Evolutionary conservation across 2,888 invertebrate species (phyloP).

Genomic region (Hirtodrosophila duncani): DNA sequence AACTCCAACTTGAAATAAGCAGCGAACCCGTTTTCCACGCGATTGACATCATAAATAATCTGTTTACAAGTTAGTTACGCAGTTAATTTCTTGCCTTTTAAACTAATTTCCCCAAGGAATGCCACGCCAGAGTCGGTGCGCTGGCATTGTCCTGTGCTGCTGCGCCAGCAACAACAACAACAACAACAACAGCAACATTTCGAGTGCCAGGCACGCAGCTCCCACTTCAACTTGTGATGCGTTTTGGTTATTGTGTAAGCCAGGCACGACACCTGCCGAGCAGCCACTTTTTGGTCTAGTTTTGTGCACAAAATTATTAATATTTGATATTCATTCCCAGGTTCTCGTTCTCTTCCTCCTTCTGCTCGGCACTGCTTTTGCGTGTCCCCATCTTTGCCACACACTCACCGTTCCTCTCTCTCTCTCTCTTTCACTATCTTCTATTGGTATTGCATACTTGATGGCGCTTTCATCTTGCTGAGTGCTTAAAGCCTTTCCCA

Average conservation of each 20-base stretch:
- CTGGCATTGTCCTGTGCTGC: slow-evolving; percentile 14
- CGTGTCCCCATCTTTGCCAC: neutral
- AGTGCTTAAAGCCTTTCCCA: too few relatives aligned
- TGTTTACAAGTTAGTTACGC: slow-evolving; percentile 70
- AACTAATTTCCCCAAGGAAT: slow-evolving; percentile 66
- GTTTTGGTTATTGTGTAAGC: slow-evolving; percentile 65
- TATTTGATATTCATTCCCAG: slow-evolving; percentile 50
- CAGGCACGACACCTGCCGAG: slow-evolving; percentile 63
- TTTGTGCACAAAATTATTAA: slow-evolving; percentile 61
- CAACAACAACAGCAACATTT: neutral
- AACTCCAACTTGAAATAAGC: too few relatives aligned
- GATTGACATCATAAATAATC: slow-evolving; percentile 64
- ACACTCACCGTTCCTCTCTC: neutral
- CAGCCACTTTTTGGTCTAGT: slow-evolving; percentile 59
- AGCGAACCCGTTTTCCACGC: too few relatives aligned
- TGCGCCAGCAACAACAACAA: too few relatives aligned
- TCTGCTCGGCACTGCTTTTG: too few relatives aligned
- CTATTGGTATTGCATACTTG: too few relatives aligned
- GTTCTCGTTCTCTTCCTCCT: slow-evolving; percentile 1
- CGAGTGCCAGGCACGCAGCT: slow-evolving; percentile 57
- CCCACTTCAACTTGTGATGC: slow-evolving; percentile 24
- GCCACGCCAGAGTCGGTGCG: too few relatives aligned
- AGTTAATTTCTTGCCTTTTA: slow-evolving; percentile 70
- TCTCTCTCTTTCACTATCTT: slow-evolving; percentile 20
- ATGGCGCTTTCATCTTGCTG: too few relatives aligned